Percentiles rank a stretch among this genome's conserved stretches.
Conservation (phyloP, 2,113 vertebrate genomes). For the Charadrius vociferus region DNA sequence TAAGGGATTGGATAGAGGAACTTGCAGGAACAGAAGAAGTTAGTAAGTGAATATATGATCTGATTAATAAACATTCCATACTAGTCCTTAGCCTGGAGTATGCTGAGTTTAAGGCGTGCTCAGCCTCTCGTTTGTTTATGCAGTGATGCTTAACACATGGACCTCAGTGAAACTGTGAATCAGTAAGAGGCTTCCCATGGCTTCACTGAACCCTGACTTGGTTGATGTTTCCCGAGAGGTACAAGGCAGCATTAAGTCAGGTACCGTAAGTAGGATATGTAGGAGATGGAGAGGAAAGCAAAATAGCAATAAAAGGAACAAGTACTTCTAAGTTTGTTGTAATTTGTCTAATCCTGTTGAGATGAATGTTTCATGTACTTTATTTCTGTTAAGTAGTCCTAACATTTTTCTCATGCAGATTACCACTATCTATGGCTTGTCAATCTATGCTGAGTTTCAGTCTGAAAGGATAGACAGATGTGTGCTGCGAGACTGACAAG, state of each 20-base stretch:
- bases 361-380: not conserved
- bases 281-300: not conserved
- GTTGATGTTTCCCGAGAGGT: not conserved
- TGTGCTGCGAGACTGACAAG: not conserved
- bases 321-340: not conserved
- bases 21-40: not conserved
- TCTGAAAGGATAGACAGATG: not conserved
- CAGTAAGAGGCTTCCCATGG: not conserved
- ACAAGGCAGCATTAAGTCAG: not conserved
- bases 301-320: not conserved
- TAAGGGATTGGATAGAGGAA: not conserved
- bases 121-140: not conserved
- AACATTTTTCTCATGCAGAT: not conserved
- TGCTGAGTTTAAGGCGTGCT: not conserved
- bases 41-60: not conserved
- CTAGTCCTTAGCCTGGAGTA: not conserved
- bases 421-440: not conserved
- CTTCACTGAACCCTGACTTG: not conserved
- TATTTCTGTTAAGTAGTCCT: not conserved
- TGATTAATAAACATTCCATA: not conserved
- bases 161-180: not conserved
- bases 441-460: not conserved
- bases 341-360: not conserved
- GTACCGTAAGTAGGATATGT: accelerated
- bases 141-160: not conserved